phyloP scores from a whole-genome alignment of 2,113 vertebrate species.

The Vidua chalybeata region DNA sequence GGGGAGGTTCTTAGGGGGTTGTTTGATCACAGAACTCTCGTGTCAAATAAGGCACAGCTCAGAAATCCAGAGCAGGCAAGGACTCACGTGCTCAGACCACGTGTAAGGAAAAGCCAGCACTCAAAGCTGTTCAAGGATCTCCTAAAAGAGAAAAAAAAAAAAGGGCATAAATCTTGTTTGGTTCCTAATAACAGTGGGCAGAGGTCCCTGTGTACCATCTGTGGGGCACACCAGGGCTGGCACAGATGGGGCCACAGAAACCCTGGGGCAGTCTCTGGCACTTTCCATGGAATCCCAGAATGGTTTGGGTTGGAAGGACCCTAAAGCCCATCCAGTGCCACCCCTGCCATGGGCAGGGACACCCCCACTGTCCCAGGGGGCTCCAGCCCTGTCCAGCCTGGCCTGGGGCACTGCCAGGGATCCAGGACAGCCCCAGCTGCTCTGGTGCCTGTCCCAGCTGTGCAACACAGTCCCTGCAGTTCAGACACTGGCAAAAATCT shows the following conservation, averaged over 20 bases:
- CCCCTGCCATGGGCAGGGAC: neutral
- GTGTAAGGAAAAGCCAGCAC: rapidly evolving
- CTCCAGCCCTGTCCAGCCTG: neutral
- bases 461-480: neutral
- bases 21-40: neutral
- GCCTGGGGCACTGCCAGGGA: neutral
- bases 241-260: neutral
- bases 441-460: neutral
- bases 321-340: rapidly evolving
- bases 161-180: neutral
- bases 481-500: neutral
- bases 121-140: neutral
- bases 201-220: neutral
- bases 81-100: neutral
- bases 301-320: neutral
- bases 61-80: neutral
- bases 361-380: neutral
- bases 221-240: neutral
- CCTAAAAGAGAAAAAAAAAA: neutral
- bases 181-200: rapidly evolving
- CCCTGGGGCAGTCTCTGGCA: neutral
- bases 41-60: neutral
- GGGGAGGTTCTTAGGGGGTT: neutral
- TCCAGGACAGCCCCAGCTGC: neutral
- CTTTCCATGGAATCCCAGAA: rapidly evolving